These are phyloP conservation scores for Caenorhabditis macrosperma DNA, from an alignment of 2,888 invertebrate genomes.

Conservation along the genomic window DNA sequence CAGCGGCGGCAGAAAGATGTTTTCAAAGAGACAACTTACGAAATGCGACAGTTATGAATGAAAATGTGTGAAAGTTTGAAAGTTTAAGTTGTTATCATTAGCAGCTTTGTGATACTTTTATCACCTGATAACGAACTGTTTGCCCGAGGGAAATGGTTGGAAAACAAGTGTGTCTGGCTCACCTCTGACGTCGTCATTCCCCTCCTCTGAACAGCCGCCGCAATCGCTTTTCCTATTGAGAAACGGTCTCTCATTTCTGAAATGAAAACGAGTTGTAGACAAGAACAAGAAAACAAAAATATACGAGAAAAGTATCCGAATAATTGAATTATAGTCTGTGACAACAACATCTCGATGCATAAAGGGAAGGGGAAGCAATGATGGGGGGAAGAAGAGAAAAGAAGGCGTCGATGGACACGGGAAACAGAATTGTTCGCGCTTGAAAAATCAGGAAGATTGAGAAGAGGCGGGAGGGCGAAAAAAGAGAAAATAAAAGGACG, in stretches of 20 bases:
- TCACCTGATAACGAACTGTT: slow-evolving; percentile 30
- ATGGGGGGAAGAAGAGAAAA: background rate
- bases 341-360: background rate
- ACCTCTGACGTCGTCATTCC: slow-evolving; percentile 42
- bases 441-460: slow-evolving; percentile 38
- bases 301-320: background rate
- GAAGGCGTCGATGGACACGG: slow-evolving; percentile 1
- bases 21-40: background rate
- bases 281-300: background rate
- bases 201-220: slow-evolving; percentile 31
- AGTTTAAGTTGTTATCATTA: background rate
- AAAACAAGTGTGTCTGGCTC: background rate
- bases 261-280: background rate
- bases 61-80: slow-evolving; percentile 5
- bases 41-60: background rate
- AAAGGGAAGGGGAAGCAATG: slow-evolving; percentile 12
- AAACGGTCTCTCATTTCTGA: slow-evolving; percentile 47
- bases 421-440: slow-evolving; percentile 49
- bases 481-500: slow-evolving; percentile 12
- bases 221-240: slow-evolving; percentile 44
- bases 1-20: background rate
- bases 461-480: slow-evolving; percentile 8
- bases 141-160: background rate
- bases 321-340: background rate
- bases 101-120: slow-evolving; percentile 9